Base-by-base conservation (phyloP, 2,113 vertebrate genomes). In the Sciurus niger region DNA sequence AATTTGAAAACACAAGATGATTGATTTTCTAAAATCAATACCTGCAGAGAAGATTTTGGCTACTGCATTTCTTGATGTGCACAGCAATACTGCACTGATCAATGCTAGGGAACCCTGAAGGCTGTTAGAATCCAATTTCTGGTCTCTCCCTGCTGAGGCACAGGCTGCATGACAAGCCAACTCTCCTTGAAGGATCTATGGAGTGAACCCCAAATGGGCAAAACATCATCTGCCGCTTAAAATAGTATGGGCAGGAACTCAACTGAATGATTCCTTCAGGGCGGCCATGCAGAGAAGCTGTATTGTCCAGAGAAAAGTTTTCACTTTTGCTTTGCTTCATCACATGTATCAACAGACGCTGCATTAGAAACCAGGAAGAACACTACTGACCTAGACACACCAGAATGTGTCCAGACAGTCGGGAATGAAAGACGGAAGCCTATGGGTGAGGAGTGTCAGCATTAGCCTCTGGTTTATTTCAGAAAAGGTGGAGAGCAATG, bases 21-120 rank as follows among this genome's bases (percentile, higher is more conserved):
- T 70, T 63, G 92, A 95, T 74, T 93, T 96, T 93, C 51, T 63
- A 74, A 93, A 93, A 92, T 89, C 74, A 28, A 92, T 82, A 58
- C 40, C 95, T 17, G 17, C 51, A 60, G 67, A 90, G 58, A 73
- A 11, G 40, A 93, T 86, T 95, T 65, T 84, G 82, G 93, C 16
- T 25, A 13, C 51, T 43, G 7, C 53, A 17, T 70, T 90, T 90
- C 84, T 87, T 83, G n/a, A 77, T 43, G n/a, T 25, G 68, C 55
- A 90, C n/a, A 4, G 65, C 0, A 0, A 63, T 83, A n/a, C 34
- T n/a, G 58, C 22, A 55, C 46, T 32, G 72, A 89, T 43, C 63
- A 94, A 90, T n/a, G 85, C 76, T 34, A 43, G 55, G 70, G 73
- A 89, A 46, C 60, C 16, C 85, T 1, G 4, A 4, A 22, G 58